Conservation (phyloP, 2,888 invertebrate species). For the Napeogenes sylphis region DNA sequence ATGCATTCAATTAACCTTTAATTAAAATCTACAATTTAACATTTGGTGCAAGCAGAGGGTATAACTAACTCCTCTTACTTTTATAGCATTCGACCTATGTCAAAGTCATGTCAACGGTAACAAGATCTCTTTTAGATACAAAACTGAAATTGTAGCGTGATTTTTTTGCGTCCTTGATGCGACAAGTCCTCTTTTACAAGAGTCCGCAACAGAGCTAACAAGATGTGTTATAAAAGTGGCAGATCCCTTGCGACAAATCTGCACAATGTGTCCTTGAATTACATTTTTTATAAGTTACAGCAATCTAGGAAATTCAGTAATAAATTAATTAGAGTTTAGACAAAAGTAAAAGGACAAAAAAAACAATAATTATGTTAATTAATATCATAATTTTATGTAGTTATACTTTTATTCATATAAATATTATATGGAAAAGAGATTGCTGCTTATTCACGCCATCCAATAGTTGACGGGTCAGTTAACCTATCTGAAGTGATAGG, state of each 20-base stretch:
- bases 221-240: conserved; percentile 1
- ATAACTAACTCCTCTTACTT: not conserved
- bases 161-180: not conserved
- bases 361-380: too few species aligned
- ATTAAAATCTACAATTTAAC: not conserved
- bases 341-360: not conserved
- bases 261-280: conserved; percentile 14
- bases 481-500: not conserved
- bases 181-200: not conserved
- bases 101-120: conserved; percentile 6
- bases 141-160: conserved; percentile 1
- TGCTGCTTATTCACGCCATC: too few species aligned
- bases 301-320: conserved; percentile 9
- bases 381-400: too few species aligned
- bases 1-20: not conserved
- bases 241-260: conserved; percentile 5
- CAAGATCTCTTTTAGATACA: conserved; percentile 4
- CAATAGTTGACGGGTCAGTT: not conserved
- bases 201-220: conserved; percentile 2
- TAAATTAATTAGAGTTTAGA: conserved; percentile 3
- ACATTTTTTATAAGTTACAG: conserved; percentile 24
- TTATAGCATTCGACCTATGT: conserved; percentile 3
- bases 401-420: too few species aligned
- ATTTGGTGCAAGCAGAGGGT: not conserved
- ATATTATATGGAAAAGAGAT: too few species aligned